A percentile compares a stretch with the other conserved stretches of the same genome.
These are phyloP conservation scores for Heterodera schachtii DNA, from an alignment of 1,140 invertebrate species.

Conservation along the genomic window DNA sequence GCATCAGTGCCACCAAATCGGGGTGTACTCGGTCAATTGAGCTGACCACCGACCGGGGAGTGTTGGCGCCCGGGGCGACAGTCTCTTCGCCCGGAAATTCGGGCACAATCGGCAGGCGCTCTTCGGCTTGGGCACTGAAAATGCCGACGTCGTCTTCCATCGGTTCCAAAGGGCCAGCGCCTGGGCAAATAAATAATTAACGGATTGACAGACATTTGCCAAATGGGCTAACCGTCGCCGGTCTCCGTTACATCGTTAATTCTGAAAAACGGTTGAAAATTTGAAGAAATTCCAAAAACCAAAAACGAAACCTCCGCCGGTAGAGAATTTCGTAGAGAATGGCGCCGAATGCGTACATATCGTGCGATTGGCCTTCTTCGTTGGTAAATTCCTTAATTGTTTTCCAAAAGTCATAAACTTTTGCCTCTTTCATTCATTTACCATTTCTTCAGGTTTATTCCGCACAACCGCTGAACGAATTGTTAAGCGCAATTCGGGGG, in stretches of 20 bases:
- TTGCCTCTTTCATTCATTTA: not conserved
- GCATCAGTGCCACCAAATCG: constrained; percentile 48
- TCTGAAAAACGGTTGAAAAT: constrained; percentile 27
- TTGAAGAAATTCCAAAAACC: not conserved
- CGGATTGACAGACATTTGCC: not conserved
- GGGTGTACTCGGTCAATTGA: constrained; percentile 43
- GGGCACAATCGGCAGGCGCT: constrained; percentile 49
- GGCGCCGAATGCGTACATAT: constrained; percentile 53
- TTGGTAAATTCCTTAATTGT: constrained; percentile 45
- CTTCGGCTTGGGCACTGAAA: constrained; percentile 50
- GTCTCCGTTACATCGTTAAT: constrained; percentile 43
- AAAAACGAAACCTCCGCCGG: constrained; percentile 24
- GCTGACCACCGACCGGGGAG: not conserved
- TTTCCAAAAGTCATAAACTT: not conserved
- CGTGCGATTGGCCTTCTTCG: constrained; percentile 49
- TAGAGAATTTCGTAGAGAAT: constrained; percentile 52
- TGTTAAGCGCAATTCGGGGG: constrained; percentile 48
- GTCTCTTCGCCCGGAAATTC: constrained; percentile 41
- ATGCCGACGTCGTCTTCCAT: constrained; percentile 52
- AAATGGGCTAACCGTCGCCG: constrained; percentile 38
- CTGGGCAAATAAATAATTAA: constrained; percentile 25
- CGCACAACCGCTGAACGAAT: constrained; percentile 39
- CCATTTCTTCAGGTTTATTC: constrained; percentile 53
- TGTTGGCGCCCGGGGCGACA: not conserved
- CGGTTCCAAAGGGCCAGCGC: constrained; percentile 15